These are phyloP conservation scores for Chymomyza procnemis DNA, from an alignment of 2,888 invertebrate genomes.

Conservation along the genomic window DNA sequence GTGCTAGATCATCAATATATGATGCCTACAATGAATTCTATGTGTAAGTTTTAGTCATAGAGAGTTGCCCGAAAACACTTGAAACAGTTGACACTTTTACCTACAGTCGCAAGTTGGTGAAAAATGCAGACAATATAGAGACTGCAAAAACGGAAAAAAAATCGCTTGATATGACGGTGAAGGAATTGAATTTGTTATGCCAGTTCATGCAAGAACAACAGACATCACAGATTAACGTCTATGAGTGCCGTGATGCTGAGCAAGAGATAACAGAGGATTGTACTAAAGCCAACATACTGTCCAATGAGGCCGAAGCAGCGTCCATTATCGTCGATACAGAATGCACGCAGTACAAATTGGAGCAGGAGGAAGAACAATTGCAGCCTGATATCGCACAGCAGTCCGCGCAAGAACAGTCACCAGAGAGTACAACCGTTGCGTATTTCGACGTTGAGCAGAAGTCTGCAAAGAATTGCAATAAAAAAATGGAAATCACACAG, in stretches of 20 bases:
- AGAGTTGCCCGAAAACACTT: too few relatives aligned
- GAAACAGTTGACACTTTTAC: too few relatives aligned
- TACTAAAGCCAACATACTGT: constrained; percentile 13
- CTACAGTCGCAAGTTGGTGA: constrained; percentile 66
- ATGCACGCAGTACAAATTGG: constrained; percentile 6
- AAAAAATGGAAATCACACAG: too few relatives aligned
- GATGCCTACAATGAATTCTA: constrained; percentile 79
- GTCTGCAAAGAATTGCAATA: too few relatives aligned
- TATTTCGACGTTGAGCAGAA: constrained; percentile 1
- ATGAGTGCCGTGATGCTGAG: background rate
- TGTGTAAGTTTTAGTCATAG: constrained; percentile 73
- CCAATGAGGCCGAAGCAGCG: background rate
- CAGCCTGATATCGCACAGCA: background rate
- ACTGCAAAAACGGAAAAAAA: too few relatives aligned
- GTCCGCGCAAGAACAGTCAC: background rate
- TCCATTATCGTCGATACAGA: background rate
- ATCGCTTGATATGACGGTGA: too few relatives aligned
- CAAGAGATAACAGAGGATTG: constrained; percentile 41
- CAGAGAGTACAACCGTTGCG: too few relatives aligned
- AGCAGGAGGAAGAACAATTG: constrained; percentile 27
- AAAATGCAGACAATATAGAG: constrained; percentile 66
- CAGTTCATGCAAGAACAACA: constrained; percentile 36
- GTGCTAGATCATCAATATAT: constrained; percentile 85
- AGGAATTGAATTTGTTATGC: too few relatives aligned
- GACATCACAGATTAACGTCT: constrained; percentile 10